Base-by-base conservation (phyloP, 2,888 invertebrate genomes). In the Leptopterna dolabrata region DNA sequence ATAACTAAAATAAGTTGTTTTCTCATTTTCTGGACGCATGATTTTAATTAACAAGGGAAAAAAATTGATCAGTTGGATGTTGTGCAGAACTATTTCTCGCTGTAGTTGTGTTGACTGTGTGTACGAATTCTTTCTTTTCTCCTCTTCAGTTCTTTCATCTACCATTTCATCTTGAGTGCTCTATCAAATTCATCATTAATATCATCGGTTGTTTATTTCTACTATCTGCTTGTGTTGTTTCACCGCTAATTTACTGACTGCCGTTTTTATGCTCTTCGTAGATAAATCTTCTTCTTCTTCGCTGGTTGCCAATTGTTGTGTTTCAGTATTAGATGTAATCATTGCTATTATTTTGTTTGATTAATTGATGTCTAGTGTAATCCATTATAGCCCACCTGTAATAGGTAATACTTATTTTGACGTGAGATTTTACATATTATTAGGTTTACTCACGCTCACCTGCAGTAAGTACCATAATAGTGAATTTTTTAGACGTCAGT, bases 1-100 rank as follows among this genome's bases (percentile, higher is more conserved):
- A 73, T 29, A 47, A 85, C 85, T 85, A 85, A 85, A 85, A 85
- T 29, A 47, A 51, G 76, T n/a, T 51, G 55, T 81, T 55, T 78
- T 78, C 55, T 81, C 81, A 55, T 81, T 81, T 81, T n/a, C 27
- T 47, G 14, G 24, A 29, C 70, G 83, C 83, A 83, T 83, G 83
- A 83, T 29, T 29, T 9, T 14, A n/a, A 83, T 83, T 83, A 83
- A 83, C 83, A 30, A 83, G 70, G 83, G 78, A 16, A 43, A 71
- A 36, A 36, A 41, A 81, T 80, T 45, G 24, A 24, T 51, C 45
- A 36, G 27, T 16, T n/a, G 81, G 19, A 24, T 41, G 7, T 76
- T 41, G 30, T 76, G 36, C 36, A 16, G 41, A 36, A 36, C 36
- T 51, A 63, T 24, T 63, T 55, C 55, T 19, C n/a, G 19, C 63